These are phyloP conservation scores for Aspidapion aeneum DNA, from an alignment of 2,888 invertebrate genomes.

Conservation along the genomic window DNA sequence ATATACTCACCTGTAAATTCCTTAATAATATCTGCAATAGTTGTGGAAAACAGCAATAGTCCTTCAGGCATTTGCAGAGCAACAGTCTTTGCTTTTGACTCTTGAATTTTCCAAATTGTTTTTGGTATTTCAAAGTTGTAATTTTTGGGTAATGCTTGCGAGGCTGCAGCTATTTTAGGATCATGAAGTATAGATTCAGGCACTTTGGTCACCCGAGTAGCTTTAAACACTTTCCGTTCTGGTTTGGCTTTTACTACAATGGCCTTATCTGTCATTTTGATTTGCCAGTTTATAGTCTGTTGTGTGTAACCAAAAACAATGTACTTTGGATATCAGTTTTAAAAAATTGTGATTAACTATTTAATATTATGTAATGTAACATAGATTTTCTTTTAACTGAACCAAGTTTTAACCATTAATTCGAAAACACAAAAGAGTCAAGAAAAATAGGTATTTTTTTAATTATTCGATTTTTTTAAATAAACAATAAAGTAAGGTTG, in stretches of 20 bases:
- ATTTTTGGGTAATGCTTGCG: conserved; percentile 79
- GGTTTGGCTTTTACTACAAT: conserved; percentile 77
- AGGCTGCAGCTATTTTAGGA: conserved; percentile 66
- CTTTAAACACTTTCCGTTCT: conserved; percentile 74
- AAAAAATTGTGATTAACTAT: too few species aligned
- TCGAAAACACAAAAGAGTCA: too few species aligned
- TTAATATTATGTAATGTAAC: too few species aligned
- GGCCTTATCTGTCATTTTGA: conserved; percentile 40
- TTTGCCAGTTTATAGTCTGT: too few species aligned
- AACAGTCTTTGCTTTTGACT: conserved; percentile 79
- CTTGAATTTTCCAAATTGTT: conserved; percentile 93
- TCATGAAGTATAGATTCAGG: conserved; percentile 77
- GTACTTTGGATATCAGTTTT: too few species aligned
- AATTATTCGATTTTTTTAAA: too few species aligned
- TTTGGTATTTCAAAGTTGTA: conserved; percentile 99
- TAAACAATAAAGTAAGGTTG: too few species aligned
- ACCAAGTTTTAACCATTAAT: too few species aligned
- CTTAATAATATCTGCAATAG: conserved; percentile 86
- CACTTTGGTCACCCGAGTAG: conserved; percentile 72
- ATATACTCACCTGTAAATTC: conserved; percentile 58
- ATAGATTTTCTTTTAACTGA: too few species aligned
- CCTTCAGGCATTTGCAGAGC: conserved; percentile 98
- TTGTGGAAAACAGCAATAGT: conserved; percentile 86
- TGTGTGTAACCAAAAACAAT: too few species aligned
- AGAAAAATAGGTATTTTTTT: too few species aligned